A percentile compares a stretch with the other conserved stretches of the same genome.
phyloP scores from a whole-genome alignment of 2,797 vertebrate genomes.

The Periparus ater region DNA sequence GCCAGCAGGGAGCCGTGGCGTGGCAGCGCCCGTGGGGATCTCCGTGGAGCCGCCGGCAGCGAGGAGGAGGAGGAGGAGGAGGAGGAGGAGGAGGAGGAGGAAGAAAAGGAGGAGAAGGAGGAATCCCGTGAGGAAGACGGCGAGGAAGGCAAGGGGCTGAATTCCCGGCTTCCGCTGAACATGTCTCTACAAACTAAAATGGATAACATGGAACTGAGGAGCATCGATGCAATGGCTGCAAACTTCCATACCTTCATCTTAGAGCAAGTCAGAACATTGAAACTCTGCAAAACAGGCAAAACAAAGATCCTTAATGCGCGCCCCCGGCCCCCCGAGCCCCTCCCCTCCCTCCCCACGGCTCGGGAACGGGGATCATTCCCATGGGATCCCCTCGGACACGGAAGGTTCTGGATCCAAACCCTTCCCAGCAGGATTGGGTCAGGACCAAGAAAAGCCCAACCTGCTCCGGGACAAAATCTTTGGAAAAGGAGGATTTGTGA shows the following conservation, averaged over 20 bases:
- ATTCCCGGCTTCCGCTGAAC: constrained; percentile 69
- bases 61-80: constrained; percentile 52
- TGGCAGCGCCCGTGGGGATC: constrained; percentile 82
- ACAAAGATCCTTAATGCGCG: background rate
- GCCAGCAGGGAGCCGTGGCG: constrained; percentile 84
- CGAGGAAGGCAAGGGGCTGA: constrained; percentile 53
- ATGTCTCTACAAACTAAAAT: constrained; percentile 89
- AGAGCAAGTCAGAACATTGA: constrained; percentile 90
- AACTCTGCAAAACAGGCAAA: constrained; percentile 82
- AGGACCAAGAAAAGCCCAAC: background rate
- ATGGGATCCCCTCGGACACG: accelerated
- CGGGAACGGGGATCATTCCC: accelerated
- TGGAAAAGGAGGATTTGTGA: background rate
- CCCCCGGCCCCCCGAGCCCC: background rate
- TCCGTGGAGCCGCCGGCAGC: constrained; percentile 71
- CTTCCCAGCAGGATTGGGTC: accelerated
- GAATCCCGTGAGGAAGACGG: constrained; percentile 39
- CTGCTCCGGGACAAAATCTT: accelerated
- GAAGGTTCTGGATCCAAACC: background rate
- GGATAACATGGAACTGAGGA: constrained; percentile 89
- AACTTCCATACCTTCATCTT: constrained; percentile 99
- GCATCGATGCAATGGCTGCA: constrained; percentile 89
- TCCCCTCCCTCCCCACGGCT: accelerated
- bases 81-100: constrained; percentile 26
- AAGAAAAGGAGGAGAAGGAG: background rate